Percentiles rank a stretch among this genome's conserved stretches.
These are phyloP conservation scores for Naso thynnoides DNA, from an alignment of 2,797 vertebrate genomes.

Conservation along the genomic window DNA sequence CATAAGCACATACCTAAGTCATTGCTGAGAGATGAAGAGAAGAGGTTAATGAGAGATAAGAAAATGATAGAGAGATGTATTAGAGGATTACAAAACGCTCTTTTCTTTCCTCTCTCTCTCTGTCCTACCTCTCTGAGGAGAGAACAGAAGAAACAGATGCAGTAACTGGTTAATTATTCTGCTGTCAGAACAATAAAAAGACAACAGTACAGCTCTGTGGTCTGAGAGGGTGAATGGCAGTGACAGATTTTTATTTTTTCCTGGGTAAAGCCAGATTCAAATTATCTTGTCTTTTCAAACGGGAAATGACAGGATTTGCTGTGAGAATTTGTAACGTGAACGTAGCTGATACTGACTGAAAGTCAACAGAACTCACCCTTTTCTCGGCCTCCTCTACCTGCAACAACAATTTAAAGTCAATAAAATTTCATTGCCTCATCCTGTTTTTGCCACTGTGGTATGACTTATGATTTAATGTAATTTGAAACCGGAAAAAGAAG, in stretches of 20 bases:
- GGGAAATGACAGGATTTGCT: constrained; percentile 31
- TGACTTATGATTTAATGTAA: constrained; percentile 17
- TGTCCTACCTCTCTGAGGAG: neutral
- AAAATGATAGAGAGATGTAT: neutral
- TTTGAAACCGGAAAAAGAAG: neutral
- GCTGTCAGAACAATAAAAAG: constrained; percentile 30
- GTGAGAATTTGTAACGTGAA: constrained; percentile 29
- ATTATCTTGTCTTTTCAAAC: constrained; percentile 45
- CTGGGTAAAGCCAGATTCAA: constrained; percentile 37
- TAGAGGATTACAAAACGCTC: constrained; percentile 13
- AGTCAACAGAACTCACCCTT: constrained; percentile 19
- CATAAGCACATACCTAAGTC: neutral
- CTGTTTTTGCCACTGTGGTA: constrained; percentile 1
- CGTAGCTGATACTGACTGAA: neutral
- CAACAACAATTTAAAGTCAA: constrained; percentile 4
- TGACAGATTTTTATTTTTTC: constrained; percentile 25
- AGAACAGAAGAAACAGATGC: neutral
- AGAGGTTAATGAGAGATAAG: neutral
- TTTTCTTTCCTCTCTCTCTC: constrained; percentile 3
- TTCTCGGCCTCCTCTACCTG: neutral
- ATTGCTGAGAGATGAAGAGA: neutral
- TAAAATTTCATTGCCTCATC: neutral
- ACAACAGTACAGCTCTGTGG: constrained; percentile 58
- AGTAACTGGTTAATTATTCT: constrained; percentile 16
- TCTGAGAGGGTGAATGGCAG: constrained; percentile 31